These are phyloP conservation scores for Phainopepla nitens DNA, from an alignment of 2,113 vertebrate species.

Conservation along the genomic window DNA sequence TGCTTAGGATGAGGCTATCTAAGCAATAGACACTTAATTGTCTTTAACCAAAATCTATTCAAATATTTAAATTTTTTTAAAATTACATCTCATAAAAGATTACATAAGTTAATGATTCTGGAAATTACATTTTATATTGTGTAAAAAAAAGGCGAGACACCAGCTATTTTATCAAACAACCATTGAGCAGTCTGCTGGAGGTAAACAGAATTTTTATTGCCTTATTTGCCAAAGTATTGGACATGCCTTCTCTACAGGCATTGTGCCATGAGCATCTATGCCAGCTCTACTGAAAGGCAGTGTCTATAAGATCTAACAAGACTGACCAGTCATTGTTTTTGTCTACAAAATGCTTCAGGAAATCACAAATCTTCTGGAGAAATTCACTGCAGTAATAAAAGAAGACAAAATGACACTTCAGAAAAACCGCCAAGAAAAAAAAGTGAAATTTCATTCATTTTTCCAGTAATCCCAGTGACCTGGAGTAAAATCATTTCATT, in stretches of 20 bases:
- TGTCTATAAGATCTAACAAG: not conserved
- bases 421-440: not conserved
- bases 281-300: not conserved
- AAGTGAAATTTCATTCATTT: not conserved
- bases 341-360: not conserved
- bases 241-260: not conserved
- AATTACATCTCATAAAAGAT: not conserved
- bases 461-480: not conserved
- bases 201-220: not conserved
- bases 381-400: not conserved
- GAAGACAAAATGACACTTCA: not conserved
- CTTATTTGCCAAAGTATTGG: not conserved
- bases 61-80: not conserved
- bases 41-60: not conserved
- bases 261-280: not conserved
- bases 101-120: not conserved
- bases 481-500: not conserved
- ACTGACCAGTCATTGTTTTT: not conserved
- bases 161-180: not conserved
- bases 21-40: not conserved
- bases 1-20: not conserved
- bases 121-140: not conserved
- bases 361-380: not conserved
- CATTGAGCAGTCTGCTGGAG: not conserved
- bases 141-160: not conserved